Evolutionary conservation across 2,888 invertebrate genomes (phyloP), one percentile per base, ranked within the genome.

Genomic region (Tachina fera): DNA sequence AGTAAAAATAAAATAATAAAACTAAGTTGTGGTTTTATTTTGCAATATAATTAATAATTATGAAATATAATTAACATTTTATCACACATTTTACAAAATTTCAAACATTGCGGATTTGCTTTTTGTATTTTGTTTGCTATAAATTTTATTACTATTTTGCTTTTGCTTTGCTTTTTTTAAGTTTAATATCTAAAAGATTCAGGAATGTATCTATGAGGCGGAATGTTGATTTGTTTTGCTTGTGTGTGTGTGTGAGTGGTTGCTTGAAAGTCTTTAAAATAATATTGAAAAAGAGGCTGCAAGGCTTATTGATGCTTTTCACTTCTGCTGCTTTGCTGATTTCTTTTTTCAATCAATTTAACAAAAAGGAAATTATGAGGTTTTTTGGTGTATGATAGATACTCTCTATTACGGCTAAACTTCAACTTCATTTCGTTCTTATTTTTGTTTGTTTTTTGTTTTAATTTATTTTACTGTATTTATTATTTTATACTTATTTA

Each of bases 11-110:
- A 74, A 67, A 61, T 60, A 60, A 71, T 58, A 67, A 74, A 79
- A 80, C 76, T 86, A 83, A 76, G 22, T 41, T 82, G 82, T 70
- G 53, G 22, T 75, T 82, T 77, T 31, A 31, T 6, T 31, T 81
- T 22, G 51, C n/a, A 11, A 14, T 78, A 45, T 72, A 82, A 65
- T 79, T 70, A 86, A 83, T 83, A 77, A 86, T 86, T 86, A 86
- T 81, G 78, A 84, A 87, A 84, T 84, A 87, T 87, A 87, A 84
- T 87, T 84, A 87, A 87, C 87, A 83, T 84, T 84, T 84, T 87
- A 84, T 84, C 87, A 87, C 87, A 87, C 87, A 82, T 87, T 87
- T 87, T 79, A 85, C 75, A 85, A 78, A 80, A 75, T 79, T 82
- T 75, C 60, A 84, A 84, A 84, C 74, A 75, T 84, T 70, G 72